A percentile compares a stretch with the other conserved stretches of the same genome.
phyloP scores from a whole-genome alignment of 2,113 vertebrate genomes.

The Lampris incognitus region DNA sequence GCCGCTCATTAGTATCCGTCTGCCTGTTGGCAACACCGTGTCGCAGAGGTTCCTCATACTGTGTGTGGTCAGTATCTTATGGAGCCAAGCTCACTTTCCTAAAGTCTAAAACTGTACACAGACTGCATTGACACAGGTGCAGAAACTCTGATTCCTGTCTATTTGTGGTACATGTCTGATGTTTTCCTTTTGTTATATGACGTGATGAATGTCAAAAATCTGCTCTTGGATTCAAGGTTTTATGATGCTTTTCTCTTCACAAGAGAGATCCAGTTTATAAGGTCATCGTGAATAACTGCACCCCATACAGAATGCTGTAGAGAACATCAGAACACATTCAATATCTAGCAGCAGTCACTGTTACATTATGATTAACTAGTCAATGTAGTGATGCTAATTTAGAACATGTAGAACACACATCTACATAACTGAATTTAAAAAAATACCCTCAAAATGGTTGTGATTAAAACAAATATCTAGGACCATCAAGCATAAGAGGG shows the following conservation, averaged over 20 bases:
- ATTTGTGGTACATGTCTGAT: not conserved
- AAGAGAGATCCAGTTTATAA: not conserved
- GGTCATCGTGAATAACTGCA: not conserved
- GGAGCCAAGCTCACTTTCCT: no score
- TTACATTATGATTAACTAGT: not conserved
- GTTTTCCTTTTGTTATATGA: not conserved
- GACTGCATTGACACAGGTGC: not conserved
- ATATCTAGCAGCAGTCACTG: not conserved
- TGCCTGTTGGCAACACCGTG: not conserved
- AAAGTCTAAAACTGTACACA: not conserved
- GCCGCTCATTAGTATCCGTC: conserved; percentile 25
- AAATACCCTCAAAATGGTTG: not conserved
- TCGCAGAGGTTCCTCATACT: not conserved
- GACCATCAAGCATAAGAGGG: not conserved
- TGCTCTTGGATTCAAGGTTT: not conserved
- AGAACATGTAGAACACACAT: no score
- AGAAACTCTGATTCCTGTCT: no score
- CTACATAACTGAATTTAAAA: not conserved
- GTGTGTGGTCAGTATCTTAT: no score
- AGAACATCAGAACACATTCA: not conserved
- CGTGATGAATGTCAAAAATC: not conserved
- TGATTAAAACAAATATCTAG: not conserved
- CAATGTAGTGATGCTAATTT: no score
- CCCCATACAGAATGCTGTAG: not conserved
- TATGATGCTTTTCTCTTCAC: not conserved